A percentile compares a stretch with the other conserved stretches of the same genome.
Evolutionary conservation across 2,113 vertebrate species (phyloP).

Genomic region (Apistogramma diplotaenia): DNA sequence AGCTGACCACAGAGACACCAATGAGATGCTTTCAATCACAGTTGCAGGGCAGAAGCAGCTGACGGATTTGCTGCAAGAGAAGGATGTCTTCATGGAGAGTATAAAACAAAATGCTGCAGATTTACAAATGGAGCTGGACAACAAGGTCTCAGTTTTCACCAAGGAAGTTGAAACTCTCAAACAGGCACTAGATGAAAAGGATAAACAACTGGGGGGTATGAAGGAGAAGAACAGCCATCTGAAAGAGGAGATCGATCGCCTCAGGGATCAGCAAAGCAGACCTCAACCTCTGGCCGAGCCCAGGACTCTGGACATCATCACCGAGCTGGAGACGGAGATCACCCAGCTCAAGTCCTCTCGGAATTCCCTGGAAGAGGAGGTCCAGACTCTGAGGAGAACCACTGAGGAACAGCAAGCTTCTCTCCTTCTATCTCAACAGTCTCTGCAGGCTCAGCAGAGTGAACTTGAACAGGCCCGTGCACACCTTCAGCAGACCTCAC

Average conservation of each 20-base stretch:
- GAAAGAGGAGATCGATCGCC: conserved; percentile 91
- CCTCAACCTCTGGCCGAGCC: conserved; percentile 78
- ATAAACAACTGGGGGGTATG: conserved; percentile 87
- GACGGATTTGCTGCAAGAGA: conserved; percentile 87
- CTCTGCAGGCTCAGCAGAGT: conserved; percentile 83
- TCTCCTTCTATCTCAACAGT: conserved; percentile 80
- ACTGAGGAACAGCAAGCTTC: conserved; percentile 85
- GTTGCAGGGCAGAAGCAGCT: conserved; percentile 89
- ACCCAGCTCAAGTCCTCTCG: conserved; percentile 82
- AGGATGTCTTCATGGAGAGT: conserved; percentile 83
- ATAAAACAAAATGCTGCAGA: conserved; percentile 80
- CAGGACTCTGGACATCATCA: conserved; percentile 85
- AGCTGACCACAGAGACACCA: conserved; percentile 82
- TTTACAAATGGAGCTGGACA: conserved; percentile 78
- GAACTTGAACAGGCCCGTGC: conserved; percentile 85
- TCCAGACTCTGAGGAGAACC: conserved; percentile 76
- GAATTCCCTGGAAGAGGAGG: conserved; percentile 82
- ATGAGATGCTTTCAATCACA: conserved; percentile 85
- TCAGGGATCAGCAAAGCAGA: conserved; percentile 90
- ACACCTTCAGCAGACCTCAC: conserved; percentile 84
- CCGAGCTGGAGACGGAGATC: conserved; percentile 91
- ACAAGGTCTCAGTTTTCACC: conserved; percentile 47
- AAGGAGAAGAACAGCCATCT: conserved; percentile 97
- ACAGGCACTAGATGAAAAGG: conserved; percentile 88
- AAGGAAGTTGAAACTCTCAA: conserved; percentile 76